Base-by-base conservation (phyloP, 1,140 invertebrate species). In the Thaumatotibia leucotreta region DNA sequence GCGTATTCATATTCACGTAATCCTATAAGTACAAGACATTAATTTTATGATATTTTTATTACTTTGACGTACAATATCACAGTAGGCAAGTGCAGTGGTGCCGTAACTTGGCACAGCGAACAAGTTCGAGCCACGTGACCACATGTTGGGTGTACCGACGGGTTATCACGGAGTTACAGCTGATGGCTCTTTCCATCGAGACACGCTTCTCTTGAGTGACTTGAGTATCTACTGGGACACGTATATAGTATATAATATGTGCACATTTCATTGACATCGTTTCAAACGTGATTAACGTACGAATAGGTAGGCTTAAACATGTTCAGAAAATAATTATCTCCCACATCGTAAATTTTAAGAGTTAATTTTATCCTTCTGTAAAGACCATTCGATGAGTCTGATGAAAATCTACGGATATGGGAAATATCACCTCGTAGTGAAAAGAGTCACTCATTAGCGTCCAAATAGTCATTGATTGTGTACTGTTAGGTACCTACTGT, bases 141-240 rank as follows among this genome's bases (percentile, higher is more conserved):
- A n/a, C n/a, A 39, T 35, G 33, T 39, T 39, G 4, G n/a, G 35
- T n/a, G n/a, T n/a, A n/a, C n/a, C n/a, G n/a, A n/a, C 66, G 70
- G 70, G 66, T 72, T 72, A 72, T 72, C 70, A 24, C 66, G 1
- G 4, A 45, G 17, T 9, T 58, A 17, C 52, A 14, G 61, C 35
- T 58, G 29, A 31, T 45, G 70, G 70, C 33, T 63, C 49, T 68
- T 72, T 72, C 70, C 70, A 72, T 35, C 66, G n/a, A 62, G 52
- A 52, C 52, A 58, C 52, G 52, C 52, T 67, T 65, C 35, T 29
- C 8, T 62, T 45, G 22, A 24, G 49, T 23, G 54, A 62, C 39
- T 32, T 17, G 2, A 45, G 61, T 61, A 52, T 24, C 54, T 27
- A 62, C 29, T 11, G 17, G 4, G 23, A 23, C 65, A 69, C 49